Evolutionary conservation across 2,888 invertebrate genomes (phyloP).

Genomic region (Hemistola chrysoprasaria): DNA sequence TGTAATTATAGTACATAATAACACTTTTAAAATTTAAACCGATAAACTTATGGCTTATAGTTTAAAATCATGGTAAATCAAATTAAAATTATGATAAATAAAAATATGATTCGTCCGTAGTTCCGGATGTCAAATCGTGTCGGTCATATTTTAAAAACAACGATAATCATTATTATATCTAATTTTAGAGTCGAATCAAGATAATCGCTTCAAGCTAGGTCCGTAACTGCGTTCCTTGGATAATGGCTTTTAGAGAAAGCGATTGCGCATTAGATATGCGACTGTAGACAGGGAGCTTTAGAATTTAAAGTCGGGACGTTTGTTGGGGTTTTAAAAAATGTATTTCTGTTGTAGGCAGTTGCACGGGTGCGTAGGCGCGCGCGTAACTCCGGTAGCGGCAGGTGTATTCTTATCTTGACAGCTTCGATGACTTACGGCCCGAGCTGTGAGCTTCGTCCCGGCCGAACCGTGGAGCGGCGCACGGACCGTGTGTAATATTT

Average conservation of each 20-base stretch:
- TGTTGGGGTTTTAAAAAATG: constrained; percentile 45
- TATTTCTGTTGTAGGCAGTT: constrained; percentile 46
- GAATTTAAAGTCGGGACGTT: constrained; percentile 37
- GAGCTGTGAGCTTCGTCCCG: constrained; percentile 49
- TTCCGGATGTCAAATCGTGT: constrained; percentile 68
- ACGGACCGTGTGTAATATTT: constrained; percentile 67
- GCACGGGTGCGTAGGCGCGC: constrained; percentile 66
- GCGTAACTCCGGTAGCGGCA: constrained; percentile 79
- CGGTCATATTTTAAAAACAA: constrained; percentile 69
- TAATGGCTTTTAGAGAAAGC: constrained; percentile 40
- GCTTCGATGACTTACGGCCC: constrained; percentile 77
- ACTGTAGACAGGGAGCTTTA: constrained; percentile 43
- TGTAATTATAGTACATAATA: constrained; percentile 35
- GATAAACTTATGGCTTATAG: constrained; percentile 61
- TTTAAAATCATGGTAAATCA: no score
- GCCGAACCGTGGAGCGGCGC: constrained; percentile 6
- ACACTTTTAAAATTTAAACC: constrained; percentile 45
- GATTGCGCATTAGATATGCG: constrained; percentile 37
- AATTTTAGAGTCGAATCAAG: constrained; percentile 72
- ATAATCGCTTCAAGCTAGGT: constrained; percentile 65
- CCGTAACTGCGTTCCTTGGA: constrained; percentile 51
- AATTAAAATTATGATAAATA: no score
- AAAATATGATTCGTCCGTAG: constrained; percentile 61
- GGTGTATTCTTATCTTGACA: constrained; percentile 82
- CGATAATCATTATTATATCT: constrained; percentile 73